These are phyloP conservation scores for Aphaenogaster rudis DNA, from an alignment of 1,140 invertebrate species.

Conservation along the genomic window DNA sequence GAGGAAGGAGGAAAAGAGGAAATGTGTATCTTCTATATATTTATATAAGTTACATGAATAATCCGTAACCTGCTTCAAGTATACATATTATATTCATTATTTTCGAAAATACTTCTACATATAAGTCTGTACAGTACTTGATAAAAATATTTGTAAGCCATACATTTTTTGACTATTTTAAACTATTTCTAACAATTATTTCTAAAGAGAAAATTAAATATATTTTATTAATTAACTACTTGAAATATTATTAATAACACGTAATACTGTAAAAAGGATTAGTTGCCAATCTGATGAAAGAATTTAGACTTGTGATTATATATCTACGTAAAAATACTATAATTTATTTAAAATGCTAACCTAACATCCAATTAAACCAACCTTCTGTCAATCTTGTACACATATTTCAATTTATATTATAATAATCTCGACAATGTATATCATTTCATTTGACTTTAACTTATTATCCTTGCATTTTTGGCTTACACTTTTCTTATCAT, in stretches of 20 bases:
- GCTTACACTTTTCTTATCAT: conserved; percentile 19
- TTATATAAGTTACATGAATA: conserved; percentile 27
- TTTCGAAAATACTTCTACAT: conserved; percentile 29
- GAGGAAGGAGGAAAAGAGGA: not conserved
- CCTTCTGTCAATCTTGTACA: not conserved
- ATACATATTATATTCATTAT: not conserved
- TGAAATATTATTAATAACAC: not conserved
- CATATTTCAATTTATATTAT: not conserved
- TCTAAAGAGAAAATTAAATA: not conserved
- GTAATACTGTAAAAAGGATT: not conserved
- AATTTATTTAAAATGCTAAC: not conserved
- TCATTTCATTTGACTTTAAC: conserved; percentile 1
- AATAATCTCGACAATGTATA: not conserved
- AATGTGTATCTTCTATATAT: conserved; percentile 4
- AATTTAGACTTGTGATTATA: not conserved
- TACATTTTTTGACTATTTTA: not conserved
- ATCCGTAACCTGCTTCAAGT: conserved; percentile 22
- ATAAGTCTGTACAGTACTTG: not conserved
- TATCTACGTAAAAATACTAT: not conserved
- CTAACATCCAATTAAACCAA: not conserved
- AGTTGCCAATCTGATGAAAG: not conserved
- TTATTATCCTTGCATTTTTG: conserved; percentile 14
- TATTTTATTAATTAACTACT: not conserved
- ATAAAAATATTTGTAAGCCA: conserved; percentile 14
- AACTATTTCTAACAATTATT: not conserved